These are phyloP conservation scores for Prinia subflava DNA, from an alignment of 2,113 vertebrate species.

Conservation along the genomic window DNA sequence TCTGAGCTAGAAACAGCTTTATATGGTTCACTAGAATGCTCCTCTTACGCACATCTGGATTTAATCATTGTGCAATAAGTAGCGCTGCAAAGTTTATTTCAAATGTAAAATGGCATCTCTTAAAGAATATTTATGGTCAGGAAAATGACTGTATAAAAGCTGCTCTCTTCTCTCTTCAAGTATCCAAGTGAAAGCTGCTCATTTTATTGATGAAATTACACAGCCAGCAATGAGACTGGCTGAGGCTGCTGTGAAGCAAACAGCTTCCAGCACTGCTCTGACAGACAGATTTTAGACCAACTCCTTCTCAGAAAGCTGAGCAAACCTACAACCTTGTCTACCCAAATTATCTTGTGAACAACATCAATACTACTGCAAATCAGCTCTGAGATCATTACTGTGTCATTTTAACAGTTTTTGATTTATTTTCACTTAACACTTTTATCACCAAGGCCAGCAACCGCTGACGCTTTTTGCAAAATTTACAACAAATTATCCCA, in stretches of 20 bases:
- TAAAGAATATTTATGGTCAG: constrained; percentile 44
- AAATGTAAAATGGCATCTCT: constrained; percentile 56
- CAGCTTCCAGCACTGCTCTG: neutral
- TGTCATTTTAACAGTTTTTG: neutral
- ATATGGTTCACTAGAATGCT: constrained; percentile 47
- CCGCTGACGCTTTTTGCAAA: neutral
- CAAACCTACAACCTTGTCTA: neutral
- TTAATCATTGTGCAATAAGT: constrained; percentile 46
- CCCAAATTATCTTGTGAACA: neutral
- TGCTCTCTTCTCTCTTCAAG: neutral
- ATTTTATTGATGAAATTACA: neutral
- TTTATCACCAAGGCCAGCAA: neutral
- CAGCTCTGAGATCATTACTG: fast-evolving
- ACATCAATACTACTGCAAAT: neutral
- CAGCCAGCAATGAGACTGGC: neutral
- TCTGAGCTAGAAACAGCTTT: constrained; percentile 36
- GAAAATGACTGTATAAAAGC: constrained; percentile 5
- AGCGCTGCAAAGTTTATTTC: constrained; percentile 53
- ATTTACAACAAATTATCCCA: neutral
- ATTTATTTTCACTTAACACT: neutral
- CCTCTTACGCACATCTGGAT: constrained; percentile 37
- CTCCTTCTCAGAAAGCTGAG: neutral
- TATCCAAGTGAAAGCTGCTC: neutral
- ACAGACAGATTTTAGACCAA: neutral
- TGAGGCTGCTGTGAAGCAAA: neutral